Evolutionary conservation across 64 coral and sea anemone species (phyloP), one percentile per base, ranked within the genome.

Genomic region (Trachythela sp.): DNA sequence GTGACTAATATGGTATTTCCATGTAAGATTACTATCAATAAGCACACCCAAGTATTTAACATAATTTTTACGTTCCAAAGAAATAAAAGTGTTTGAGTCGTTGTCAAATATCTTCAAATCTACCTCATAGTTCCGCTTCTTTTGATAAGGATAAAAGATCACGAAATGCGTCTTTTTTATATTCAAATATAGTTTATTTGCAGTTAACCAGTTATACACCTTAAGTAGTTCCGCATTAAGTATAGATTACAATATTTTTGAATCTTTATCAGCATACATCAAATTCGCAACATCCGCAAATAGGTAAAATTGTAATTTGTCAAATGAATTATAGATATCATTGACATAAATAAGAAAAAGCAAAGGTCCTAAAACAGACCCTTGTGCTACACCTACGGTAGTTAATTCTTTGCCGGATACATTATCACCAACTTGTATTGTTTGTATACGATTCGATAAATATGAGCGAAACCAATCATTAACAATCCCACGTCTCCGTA

Each of bases 251-350:
- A 87, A 45, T 59, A 48, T 58, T 87, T 48, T 87, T 8, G 56
- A 48, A 48, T 87, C 33, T 22, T 59, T 64, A 18, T 64, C 56
- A 64, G 56, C 56, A 64, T 64, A 64, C 13, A 64, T 20, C 26
- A 64, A 20, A 64, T 64, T 64, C 13, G 56, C 22, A 27, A 18
- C 18, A 64, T 64, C 26, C 5, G 85, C 85, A 86, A 86, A 9
- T 77, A 77, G 75, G 64, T 26, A 89, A 38, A 89, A 89, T 26
- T 20, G 45, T 72, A 77, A 89, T 89, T 89, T 89, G 32, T 89
- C 15, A 43, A 60, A 77, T 9, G 36, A 89, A 10, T 76, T 70
- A 39, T 71, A 88, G 22, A 40, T 45, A 51, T 88, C 86, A 88
- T 88, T 88, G 31, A 88, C 58, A 70, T 88, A 88, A 60, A 88